Conservation (phyloP, 2,797 vertebrate species). For the Neopelma chrysocephalum region DNA sequence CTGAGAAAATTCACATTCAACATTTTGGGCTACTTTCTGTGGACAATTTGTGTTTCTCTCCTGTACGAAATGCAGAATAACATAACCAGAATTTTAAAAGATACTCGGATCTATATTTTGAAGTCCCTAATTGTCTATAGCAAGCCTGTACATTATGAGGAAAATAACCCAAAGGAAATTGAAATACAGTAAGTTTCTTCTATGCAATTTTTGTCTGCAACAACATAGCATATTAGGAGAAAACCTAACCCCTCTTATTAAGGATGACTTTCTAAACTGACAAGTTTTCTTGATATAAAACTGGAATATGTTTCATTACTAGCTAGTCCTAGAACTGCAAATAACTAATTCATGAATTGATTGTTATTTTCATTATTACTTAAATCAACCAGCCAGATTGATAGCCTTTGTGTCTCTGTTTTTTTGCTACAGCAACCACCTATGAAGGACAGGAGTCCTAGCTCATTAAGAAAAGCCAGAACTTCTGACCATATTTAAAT, state of each 20-base stretch:
- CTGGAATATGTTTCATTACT: neutral
- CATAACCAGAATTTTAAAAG: neutral
- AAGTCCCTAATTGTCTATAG: neutral
- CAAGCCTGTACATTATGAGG: neutral
- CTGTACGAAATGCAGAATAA: neutral
- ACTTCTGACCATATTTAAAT: slow-evolving; percentile 45
- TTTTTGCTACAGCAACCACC: neutral
- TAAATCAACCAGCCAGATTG: slow-evolving; percentile 1
- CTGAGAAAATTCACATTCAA: neutral
- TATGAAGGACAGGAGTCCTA: neutral
- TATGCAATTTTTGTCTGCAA: neutral
- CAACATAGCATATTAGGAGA: neutral
- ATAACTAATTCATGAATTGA: neutral
- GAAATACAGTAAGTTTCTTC: neutral
- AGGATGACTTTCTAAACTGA: neutral
- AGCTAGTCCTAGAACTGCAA: neutral
- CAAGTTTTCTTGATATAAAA: neutral
- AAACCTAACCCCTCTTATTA: neutral
- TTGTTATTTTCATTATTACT: slow-evolving; percentile 13
- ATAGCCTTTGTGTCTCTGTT: neutral
- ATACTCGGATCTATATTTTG: neutral
- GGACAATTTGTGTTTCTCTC: neutral
- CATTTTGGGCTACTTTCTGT: neutral
- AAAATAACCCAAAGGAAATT: neutral
- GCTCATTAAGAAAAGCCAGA: slow-evolving; percentile 48